A percentile compares a stretch with the other conserved stretches of the same genome.
These are phyloP conservation scores for Mimumesa dahlbomi DNA, from an alignment of 2,888 invertebrate species.

Conservation along the genomic window DNA sequence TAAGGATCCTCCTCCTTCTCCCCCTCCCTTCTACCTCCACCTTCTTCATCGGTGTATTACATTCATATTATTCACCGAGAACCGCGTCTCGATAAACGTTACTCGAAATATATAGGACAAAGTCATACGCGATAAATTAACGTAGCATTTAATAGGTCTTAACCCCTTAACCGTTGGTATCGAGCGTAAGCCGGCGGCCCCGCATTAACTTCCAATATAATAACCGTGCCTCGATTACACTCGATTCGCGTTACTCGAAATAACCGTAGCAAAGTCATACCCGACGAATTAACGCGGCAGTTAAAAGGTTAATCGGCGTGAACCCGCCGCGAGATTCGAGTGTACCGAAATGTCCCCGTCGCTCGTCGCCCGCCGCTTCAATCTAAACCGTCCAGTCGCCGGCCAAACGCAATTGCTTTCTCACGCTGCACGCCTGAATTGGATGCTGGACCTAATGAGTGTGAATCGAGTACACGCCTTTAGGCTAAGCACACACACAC, in stretches of 20 bases:
- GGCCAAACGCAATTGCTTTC: conserved; percentile 41
- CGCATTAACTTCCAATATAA: conserved; percentile 29
- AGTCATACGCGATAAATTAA: not conserved
- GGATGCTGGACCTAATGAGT: conserved; percentile 15
- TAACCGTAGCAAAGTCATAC: conserved; percentile 42
- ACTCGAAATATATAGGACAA: not conserved
- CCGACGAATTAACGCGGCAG: conserved; percentile 34
- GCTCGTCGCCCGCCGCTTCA: conserved; percentile 31
- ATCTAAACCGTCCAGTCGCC: conserved; percentile 25
- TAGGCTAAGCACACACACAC: conserved; percentile 11
- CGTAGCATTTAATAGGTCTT: not conserved
- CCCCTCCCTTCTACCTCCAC: too few species aligned
- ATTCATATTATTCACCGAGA: too few species aligned
- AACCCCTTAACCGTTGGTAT: not conserved
- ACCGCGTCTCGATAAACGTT: not conserved
- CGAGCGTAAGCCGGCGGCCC: conserved; percentile 5
- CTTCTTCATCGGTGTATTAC: too few species aligned
- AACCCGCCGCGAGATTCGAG: conserved; percentile 43
- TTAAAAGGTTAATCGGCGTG: conserved; percentile 48
- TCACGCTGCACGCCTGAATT: conserved; percentile 40
- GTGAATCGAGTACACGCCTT: conserved; percentile 20
- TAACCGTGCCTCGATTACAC: conserved; percentile 1
- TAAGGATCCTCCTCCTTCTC: too few species aligned
- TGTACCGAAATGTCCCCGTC: conserved; percentile 39
- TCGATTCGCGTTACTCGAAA: conserved; percentile 30